Evolutionary conservation across 1,140 invertebrate species (phyloP).

Genomic region (Vollenhovia emeryi): DNA sequence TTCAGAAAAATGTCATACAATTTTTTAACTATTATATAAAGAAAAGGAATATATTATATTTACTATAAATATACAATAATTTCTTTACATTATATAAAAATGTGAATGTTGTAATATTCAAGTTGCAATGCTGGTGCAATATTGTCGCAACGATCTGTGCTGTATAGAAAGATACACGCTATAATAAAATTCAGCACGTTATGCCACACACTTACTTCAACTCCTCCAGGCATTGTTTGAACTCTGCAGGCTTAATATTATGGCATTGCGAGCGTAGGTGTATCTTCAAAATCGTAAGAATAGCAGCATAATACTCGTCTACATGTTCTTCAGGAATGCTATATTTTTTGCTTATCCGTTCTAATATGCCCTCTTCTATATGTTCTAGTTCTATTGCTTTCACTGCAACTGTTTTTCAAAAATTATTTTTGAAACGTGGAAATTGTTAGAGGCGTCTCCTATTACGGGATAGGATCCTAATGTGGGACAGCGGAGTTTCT

Average conservation of each 20-base stretch:
- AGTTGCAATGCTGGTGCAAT: no score
- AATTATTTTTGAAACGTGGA: no score
- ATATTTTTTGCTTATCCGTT: slow-evolving; percentile 80
- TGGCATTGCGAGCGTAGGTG: slow-evolving; percentile 69
- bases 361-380: slow-evolving; percentile 80
- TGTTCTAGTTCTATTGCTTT: slow-evolving; percentile 81
- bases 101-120: slow-evolving; percentile 1
- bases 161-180: neutral
- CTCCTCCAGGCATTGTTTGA: slow-evolving; percentile 80
- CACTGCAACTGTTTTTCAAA: slow-evolving; percentile 84
- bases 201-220: slow-evolving; percentile 75
- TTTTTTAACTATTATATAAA: neutral
- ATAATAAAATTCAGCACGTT: neutral
- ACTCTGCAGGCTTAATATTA: slow-evolving; percentile 76
- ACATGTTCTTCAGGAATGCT: slow-evolving; percentile 74
- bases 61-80: neutral
- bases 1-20: neutral
- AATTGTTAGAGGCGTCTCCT: no score
- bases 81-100: neutral
- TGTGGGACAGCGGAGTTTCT: no score
- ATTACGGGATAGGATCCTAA: no score
- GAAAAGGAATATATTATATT: slow-evolving; percentile 9
- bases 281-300: slow-evolving; percentile 78
- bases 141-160: no score
- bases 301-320: slow-evolving; percentile 81